Evolutionary conservation across 30 jellyfish, hydroid and myxozoan species (phyloP).

Genomic region (Pelagia noctiluca): DNA sequence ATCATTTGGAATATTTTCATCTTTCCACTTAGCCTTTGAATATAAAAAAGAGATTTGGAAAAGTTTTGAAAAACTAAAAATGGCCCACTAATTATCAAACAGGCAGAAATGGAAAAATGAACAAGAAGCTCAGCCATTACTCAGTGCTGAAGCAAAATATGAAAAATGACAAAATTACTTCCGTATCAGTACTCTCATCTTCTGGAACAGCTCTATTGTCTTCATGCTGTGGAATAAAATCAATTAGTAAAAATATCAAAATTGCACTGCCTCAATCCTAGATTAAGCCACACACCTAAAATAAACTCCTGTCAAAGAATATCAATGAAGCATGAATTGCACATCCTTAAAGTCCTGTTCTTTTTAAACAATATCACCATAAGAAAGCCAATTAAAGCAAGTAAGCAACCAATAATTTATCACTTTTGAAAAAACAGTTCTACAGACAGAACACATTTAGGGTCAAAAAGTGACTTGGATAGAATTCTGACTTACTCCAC

Average conservation of each 20-base stretch:
- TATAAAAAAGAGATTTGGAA: too few relatives aligned
- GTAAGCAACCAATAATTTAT: too few relatives aligned
- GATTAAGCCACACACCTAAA: neutral
- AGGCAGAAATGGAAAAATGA: too few relatives aligned
- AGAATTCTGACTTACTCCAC: too few relatives aligned
- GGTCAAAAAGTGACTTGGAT: too few relatives aligned
- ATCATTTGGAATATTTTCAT: too few relatives aligned
- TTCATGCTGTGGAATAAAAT: slow-evolving; percentile 66
- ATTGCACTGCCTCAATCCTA: neutral
- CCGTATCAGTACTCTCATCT: slow-evolving; percentile 57
- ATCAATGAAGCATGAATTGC: neutral
- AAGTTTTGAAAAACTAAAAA: too few relatives aligned
- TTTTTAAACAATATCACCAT: neutral
- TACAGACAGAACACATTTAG: too few relatives aligned
- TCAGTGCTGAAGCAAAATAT: neutral
- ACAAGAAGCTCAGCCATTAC: too few relatives aligned
- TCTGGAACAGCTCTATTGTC: slow-evolving; percentile 60
- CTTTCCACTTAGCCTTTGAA: too few relatives aligned
- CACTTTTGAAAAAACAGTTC: too few relatives aligned
- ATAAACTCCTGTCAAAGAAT: neutral
- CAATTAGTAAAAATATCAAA: slow-evolving; percentile 15
- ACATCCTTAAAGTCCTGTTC: neutral
- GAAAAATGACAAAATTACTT: neutral
- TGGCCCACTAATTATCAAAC: too few relatives aligned
- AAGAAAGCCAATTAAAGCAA: neutral